phyloP scores from a whole-genome alignment of 2,113 vertebrate genomes.

The Sapayoa aenigma region DNA sequence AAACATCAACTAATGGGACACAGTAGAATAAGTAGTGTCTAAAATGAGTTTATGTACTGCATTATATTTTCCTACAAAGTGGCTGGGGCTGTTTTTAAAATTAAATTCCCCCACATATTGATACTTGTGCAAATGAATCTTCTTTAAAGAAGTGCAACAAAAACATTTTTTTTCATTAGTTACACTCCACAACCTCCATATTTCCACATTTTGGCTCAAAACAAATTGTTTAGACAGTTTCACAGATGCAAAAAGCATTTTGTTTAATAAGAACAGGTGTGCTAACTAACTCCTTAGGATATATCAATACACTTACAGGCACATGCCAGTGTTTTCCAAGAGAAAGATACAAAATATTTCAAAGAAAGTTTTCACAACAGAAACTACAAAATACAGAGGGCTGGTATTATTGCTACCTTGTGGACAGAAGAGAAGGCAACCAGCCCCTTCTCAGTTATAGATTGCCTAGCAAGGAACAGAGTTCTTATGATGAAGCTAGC shows the following conservation, averaged over 20 bases:
- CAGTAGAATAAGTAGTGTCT: constrained; percentile 55
- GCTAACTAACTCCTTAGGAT: constrained; percentile 48
- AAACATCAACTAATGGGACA: constrained; percentile 69
- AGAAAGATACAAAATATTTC: constrained; percentile 44
- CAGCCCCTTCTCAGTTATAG: background rate
- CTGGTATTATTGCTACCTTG: background rate
- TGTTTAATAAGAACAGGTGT: constrained; percentile 43
- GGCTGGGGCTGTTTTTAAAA: constrained; percentile 30
- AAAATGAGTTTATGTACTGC: constrained; percentile 62
- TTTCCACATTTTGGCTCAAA: constrained; percentile 5
- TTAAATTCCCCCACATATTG: constrained; percentile 24
- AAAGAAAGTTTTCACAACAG: constrained; percentile 40
- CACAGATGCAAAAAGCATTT: constrained; percentile 42
- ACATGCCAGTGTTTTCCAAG: constrained; percentile 29
- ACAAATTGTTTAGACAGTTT: constrained; percentile 46
- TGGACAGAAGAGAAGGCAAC: background rate
- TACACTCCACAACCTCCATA: background rate
- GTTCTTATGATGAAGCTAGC: background rate
- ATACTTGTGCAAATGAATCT: constrained; percentile 31
- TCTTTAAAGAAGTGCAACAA: background rate
- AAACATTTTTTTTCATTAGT: background rate
- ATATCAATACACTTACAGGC: constrained; percentile 3
- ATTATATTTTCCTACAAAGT: constrained; percentile 54
- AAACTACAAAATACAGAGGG: constrained; percentile 7
- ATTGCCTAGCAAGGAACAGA: background rate